Base-by-base conservation (phyloP, 2,888 invertebrate species). In the Clivina fossor region DNA sequence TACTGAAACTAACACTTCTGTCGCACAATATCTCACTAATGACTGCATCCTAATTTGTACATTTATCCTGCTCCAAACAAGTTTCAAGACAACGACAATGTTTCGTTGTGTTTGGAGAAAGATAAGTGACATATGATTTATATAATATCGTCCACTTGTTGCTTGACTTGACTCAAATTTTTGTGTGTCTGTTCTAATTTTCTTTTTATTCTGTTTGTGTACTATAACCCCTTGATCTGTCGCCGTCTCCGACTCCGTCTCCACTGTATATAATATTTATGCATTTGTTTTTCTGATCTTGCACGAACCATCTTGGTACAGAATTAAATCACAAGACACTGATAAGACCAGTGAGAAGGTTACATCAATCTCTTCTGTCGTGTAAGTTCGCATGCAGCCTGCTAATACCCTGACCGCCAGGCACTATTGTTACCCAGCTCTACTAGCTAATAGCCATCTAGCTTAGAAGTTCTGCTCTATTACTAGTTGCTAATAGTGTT, bases 281-380 rank as follows among this genome's bases (percentile, higher is more conserved):
- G 62, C 57, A 19, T 32, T 47, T 47, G 47, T 47, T 47, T 44
- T 47, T 47, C 47, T 47, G 47, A 16, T 33, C 19, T 47, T 47
- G 47, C 47, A 47, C 47, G 47, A 47, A 33, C 47, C n/a, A 32
- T 9, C 47, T 47, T 47, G 47, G 50, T 41, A 49, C 64, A 65
- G 66, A 63, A 57, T 62, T 63, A 66, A 66, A 62, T 59, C 62
- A 48, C 65, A 62, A 64, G 66, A 66, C 58, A 54, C 62, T 61
- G 66, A 65, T 61, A 65, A 63, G 62, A 61, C 61, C 58, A 62
- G 58, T 38, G 66, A 66, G 63, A 66, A 65, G 63, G 64, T 66
- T 57, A 62, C 62, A 61, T 61, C 63, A 51, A 64, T 66, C 53
- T 63, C 66, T 51, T 66, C 66, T 51, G 66, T 66, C 60, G 64